phyloP scores from a whole-genome alignment of 2,113 vertebrate species.

The Peromyscus polionotus region DNA sequence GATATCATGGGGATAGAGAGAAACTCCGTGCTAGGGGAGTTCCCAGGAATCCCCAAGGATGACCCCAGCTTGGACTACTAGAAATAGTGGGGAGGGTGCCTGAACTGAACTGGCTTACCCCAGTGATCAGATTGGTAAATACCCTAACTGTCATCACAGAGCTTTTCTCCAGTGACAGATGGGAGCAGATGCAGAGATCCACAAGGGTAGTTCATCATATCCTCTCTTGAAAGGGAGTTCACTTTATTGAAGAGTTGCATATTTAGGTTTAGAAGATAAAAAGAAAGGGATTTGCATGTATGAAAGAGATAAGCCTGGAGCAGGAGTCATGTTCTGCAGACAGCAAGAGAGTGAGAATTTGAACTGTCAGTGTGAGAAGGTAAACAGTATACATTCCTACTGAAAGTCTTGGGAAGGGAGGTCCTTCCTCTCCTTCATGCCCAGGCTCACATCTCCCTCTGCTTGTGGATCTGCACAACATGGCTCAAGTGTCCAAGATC shows the following conservation, averaged over 20 bases:
- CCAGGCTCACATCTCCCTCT: too few relatives aligned
- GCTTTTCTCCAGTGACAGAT: too few relatives aligned
- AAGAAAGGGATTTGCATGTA: not conserved
- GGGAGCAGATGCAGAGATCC: too few relatives aligned
- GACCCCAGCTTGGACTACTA: too few relatives aligned
- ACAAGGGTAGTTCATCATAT: not conserved
- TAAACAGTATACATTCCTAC: not conserved
- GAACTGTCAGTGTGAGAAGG: not conserved
- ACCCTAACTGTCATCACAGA: too few relatives aligned
- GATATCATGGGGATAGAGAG: too few relatives aligned
- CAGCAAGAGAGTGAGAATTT: not conserved
- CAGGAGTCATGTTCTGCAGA: not conserved
- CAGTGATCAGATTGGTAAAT: too few relatives aligned
- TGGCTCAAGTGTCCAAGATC: not conserved
- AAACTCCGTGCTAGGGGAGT: too few relatives aligned
- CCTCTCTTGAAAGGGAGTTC: not conserved
- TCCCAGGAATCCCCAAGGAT: too few relatives aligned
- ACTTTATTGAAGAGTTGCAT: not conserved
- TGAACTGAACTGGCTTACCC: too few relatives aligned
- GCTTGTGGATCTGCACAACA: fast-evolving
- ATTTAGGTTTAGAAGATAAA: not conserved
- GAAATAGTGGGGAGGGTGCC: too few relatives aligned
- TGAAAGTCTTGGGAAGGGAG: not conserved
- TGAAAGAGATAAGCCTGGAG: not conserved
- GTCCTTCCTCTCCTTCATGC: not conserved